Base-by-base conservation (phyloP, 2,113 vertebrate species). In the Polypterus bichir region DNA sequence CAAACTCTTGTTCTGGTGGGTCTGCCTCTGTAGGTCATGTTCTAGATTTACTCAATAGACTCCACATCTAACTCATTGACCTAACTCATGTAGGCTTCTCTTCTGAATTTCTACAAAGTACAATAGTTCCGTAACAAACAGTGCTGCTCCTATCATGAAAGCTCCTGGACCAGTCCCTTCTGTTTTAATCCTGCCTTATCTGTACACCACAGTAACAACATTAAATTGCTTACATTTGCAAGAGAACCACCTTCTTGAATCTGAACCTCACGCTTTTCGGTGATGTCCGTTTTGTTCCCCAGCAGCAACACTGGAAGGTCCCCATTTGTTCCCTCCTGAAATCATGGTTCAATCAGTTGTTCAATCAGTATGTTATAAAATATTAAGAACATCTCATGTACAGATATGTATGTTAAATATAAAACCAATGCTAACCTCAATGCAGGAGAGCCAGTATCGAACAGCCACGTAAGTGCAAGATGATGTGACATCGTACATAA, bases 401-500 rank as follows among this genome's bases (percentile, higher is more conserved):
- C 51, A 27, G 7, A 7, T 8, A 53, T n/a, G 10, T n/a, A 53
- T n/a, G 10, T 10, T 10, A 3, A 54, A 54, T 10, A 6, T 9
- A 11, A 54, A 27, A 1, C 27, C 27, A 27, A 27, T 27, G 27
- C 27, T 27, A 27, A 97, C 95, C 90, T 86, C 82, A 71, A 97
- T 78, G 62, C 86, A 91, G 65, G 71, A 69, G 8, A 92, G 78
- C 95, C 95, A 98, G 78, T 91, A 91, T 55, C 65, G 74, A 58
- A 97, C 77, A 0, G 86, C 77, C 0, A 56, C 62, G 57, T 97
- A 98, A 66, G 86, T 95, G 1, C 70, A 49, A 45, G 63, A 61
- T 1, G 81, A 92, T 1, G 91, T 89, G 76, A 96, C 56, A 9
- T 98, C 95, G 1, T 98, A 98, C 93, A 98, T 94, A 71, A 98